Conservation (phyloP, 2,797 vertebrate genomes). For the Acropternis orthonyx region DNA sequence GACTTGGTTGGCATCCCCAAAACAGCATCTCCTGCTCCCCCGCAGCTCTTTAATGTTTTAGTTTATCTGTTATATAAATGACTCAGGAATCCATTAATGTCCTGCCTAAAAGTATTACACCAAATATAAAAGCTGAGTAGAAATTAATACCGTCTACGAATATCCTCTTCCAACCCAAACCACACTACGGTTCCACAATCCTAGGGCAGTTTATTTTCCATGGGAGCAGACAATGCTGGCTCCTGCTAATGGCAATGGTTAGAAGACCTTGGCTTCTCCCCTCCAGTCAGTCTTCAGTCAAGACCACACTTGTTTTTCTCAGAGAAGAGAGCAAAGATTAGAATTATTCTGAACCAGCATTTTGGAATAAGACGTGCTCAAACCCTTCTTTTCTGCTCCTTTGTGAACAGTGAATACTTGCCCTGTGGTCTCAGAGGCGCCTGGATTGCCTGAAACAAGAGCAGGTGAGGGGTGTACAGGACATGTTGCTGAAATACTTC, state of each 20-base stretch:
- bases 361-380: neutral
- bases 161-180: neutral
- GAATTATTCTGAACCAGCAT: neutral
- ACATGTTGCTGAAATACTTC: neutral
- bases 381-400: neutral
- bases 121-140: neutral
- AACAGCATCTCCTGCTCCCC: neutral
- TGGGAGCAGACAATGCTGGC: neutral
- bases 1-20: neutral
- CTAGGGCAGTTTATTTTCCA: neutral
- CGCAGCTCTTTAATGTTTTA: neutral
- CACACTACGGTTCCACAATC: neutral
- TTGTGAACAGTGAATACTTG: neutral
- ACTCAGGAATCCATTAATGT: neutral
- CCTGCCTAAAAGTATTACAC: neutral
- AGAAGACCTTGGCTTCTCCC: neutral
- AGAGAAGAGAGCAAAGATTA: neutral
- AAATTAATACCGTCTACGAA: neutral
- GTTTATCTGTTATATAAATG: neutral
- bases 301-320: neutral
- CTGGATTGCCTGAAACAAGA: neutral
- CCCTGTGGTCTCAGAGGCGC: neutral
- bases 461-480: neutral
- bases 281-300: neutral
- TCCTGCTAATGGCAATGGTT: neutral